Evolutionary conservation across 2,888 invertebrate genomes (phyloP), one percentile per base, ranked within the genome.

Genomic region (Nebria brevicollis): DNA sequence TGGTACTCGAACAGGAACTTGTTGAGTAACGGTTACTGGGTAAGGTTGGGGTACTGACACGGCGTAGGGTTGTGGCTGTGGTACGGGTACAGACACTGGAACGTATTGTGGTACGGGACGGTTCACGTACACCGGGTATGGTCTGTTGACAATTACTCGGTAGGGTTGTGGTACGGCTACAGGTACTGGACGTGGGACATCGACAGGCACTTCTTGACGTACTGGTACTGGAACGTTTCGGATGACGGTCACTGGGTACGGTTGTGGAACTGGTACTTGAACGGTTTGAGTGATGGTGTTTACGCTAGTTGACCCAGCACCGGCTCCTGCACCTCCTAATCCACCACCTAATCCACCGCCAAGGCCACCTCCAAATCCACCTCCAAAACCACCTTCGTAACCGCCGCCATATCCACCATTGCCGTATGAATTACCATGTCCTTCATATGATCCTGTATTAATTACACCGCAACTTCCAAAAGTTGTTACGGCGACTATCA

Each of bases 11-110:
- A 86, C 87, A 75, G 86, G 85, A 42, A 84, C 83, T 5, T 85
- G 85, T 83, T 86, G 85, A 43, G 85, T 85, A 15, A 86, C 79
- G 65, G 83, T 83, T 5, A 86, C 86, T 70, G 86, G 85, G 77
- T 86, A 86, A 8, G 86, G 86, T 82, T 86, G 86, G 7, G 86
- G 86, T 20, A 85, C 85, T 79, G 84, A 81, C 25, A 85, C 85
- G 80, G 82, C 75, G 66, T 65, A 34, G 1, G 89, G 88, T 80
- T 91, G 91, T 0, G 92, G 91, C 0, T 92, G 90, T 1, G 91
- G 91, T 25, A 90, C 89, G 0, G 91, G 85, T 41, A 85, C 84
- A 11, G 86, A 84, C 72, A 85, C 86, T 0, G 86, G 85, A 0
- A 86, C 85, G 1, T 86, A 87, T 0, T 90, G 89, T 11, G 74